Evolutionary conservation across 2,888 invertebrate species (phyloP).

Genomic region (Ophion ellenae): DNA sequence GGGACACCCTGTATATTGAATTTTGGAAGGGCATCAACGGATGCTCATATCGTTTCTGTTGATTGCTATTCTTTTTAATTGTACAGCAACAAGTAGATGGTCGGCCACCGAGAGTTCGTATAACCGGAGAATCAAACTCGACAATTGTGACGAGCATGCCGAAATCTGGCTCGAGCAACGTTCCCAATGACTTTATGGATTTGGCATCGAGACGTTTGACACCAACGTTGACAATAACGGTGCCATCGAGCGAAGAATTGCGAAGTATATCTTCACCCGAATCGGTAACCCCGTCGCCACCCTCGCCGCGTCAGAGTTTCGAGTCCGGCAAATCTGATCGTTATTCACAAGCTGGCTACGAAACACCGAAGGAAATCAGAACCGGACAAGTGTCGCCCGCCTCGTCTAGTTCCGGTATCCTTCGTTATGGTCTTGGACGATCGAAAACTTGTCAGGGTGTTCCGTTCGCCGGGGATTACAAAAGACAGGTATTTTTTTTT

Average conservation of each 20-base stretch:
- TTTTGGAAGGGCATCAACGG: too few species aligned
- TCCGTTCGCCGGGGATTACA: slow-evolving; percentile 69
- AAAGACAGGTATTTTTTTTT: slow-evolving; percentile 73
- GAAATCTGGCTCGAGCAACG: slow-evolving; percentile 39
- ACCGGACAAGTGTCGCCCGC: slow-evolving; percentile 62
- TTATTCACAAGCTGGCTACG: slow-evolving; percentile 67
- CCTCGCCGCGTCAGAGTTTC: slow-evolving; percentile 64
- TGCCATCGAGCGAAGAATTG: slow-evolving; percentile 87
- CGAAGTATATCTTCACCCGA: slow-evolving; percentile 79
- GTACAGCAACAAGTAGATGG: slow-evolving; percentile 56
- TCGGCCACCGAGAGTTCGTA: slow-evolving; percentile 67
- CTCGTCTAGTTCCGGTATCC: slow-evolving; percentile 62
- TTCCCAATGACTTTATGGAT: slow-evolving; percentile 67
- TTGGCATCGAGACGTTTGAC: slow-evolving; percentile 76
- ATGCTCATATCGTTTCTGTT: background rate
- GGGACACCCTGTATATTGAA: too few species aligned
- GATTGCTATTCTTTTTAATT: background rate
- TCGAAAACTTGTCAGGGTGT: slow-evolving; percentile 70
- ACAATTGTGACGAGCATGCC: slow-evolving; percentile 48
- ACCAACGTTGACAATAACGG: slow-evolving; percentile 86
- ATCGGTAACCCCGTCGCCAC: slow-evolving; percentile 77
- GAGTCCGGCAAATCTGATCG: slow-evolving; percentile 67
- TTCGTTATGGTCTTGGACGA: slow-evolving; percentile 66
- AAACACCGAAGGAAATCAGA: slow-evolving; percentile 50
- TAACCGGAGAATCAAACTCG: slow-evolving; percentile 63